Base-by-base conservation (phyloP, 2,113 vertebrate species). In the Glareola pratincola region DNA sequence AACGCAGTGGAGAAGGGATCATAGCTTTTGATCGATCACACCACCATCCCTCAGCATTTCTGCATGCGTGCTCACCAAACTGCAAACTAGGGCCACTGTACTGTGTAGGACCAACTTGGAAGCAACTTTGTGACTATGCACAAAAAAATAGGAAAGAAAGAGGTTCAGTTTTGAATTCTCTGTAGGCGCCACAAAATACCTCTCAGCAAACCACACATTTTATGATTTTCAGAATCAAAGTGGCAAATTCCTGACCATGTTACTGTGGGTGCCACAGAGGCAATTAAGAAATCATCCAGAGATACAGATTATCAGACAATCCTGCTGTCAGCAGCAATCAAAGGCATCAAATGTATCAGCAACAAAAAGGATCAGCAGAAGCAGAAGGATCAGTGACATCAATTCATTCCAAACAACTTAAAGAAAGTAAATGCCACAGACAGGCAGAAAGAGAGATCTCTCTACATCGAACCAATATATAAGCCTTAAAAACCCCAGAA, bases 281-380 rank as follows among this genome's bases (percentile, higher is more conserved):
- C 50, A 95, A 89, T 94, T 92, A 96, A 89, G 32, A 34, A 66
- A 30, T 60, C 88, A 90, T 11, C 41, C 69, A 74, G 76, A 86
- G 67, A 64, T 23, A 51, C 8, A 76, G 63, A 68, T 51, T 77
- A 56, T 54, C 62, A 85, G 45, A 88, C 45, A 88, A n/a, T 41
- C 63, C 45, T 73, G 54, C 50, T 91, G 89, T 59, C 45, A 79
- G 71, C 57, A 91, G 72, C 77, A 64, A 91, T 68, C 79, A 94
- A 68, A 92, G 22, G 15, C 45, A 83, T 91, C 72, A 94, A 84
- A 69, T 24, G 43, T 3, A 67, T 22, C 51, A 67, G 80, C 50
- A 84, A 78, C 59, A 84, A 71, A 88, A n/a, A 41, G 54, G 18
- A 91, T 50, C 54, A 79, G 62, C 62, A 90, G 66, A 75, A 82